Evolutionary conservation across 1,140 invertebrate species (phyloP).

Genomic region (Drosophila parabipectinata): DNA sequence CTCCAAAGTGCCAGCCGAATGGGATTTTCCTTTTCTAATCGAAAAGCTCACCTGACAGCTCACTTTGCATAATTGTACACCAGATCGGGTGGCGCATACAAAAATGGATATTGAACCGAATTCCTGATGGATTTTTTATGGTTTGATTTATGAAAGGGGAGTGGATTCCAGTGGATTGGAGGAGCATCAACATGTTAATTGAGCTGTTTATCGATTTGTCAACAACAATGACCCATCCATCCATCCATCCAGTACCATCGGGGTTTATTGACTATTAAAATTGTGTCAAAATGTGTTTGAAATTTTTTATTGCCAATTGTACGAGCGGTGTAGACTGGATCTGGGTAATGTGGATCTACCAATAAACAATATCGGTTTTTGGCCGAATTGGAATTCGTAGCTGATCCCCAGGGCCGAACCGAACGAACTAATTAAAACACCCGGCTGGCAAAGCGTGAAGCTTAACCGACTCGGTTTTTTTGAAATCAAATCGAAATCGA

Average conservation of each 20-base stretch:
- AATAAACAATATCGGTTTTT: slow-evolving; percentile 63
- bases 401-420: slow-evolving; percentile 1
- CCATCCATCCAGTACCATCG: slow-evolving; percentile 16
- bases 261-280: slow-evolving; percentile 78
- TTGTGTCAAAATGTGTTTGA: slow-evolving; percentile 82
- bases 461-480: slow-evolving; percentile 30
- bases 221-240: too few relatives aligned
- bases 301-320: slow-evolving; percentile 78
- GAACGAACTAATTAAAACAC: slow-evolving; percentile 39
- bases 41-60: slow-evolving; percentile 58
- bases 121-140: slow-evolving; percentile 63
- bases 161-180: slow-evolving; percentile 10
- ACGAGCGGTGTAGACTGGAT: too few relatives aligned
- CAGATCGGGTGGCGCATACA: slow-evolving; percentile 60
- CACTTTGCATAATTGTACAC: slow-evolving; percentile 78
- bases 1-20: neutral
- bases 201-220: slow-evolving; percentile 81
- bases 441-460: slow-evolving; percentile 62
- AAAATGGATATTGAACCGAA: slow-evolving; percentile 80
- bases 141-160: slow-evolving; percentile 70
- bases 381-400: slow-evolving; percentile 44
- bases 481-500: slow-evolving; percentile 74
- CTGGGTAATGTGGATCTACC: slow-evolving; percentile 48
- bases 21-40: slow-evolving; percentile 14
- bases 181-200: slow-evolving; percentile 75